Evolutionary conservation across 2,888 invertebrate species (phyloP), one percentile per base, ranked within the genome.

Genomic region (Archaeoteleia sp.): DNA sequence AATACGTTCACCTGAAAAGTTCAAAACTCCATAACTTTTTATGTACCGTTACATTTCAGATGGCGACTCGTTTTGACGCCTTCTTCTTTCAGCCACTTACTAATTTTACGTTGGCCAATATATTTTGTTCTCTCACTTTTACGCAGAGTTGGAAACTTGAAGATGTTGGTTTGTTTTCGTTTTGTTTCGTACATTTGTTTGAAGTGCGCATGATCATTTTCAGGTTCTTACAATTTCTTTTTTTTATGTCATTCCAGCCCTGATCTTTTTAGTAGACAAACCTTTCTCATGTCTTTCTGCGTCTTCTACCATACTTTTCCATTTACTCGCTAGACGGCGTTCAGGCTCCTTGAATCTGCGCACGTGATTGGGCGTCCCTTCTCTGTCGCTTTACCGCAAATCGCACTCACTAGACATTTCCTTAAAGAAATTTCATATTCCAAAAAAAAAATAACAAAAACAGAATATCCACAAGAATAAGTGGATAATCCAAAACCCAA

Each of bases 281-380:
- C n/a, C n/a, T n/a, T n/a, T n/a, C n/a, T n/a, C n/a, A n/a, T n/a
- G n/a, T n/a, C n/a, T n/a, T n/a, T n/a, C n/a, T n/a, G n/a, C n/a
- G n/a, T n/a, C n/a, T n/a, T 9, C 10, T 30, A 1, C 30, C 2
- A 3, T 2, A 10, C 6, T 10, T 30, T 9, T 6, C 30, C n/a
- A 3, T 35, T 78, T 73, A 66, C 81, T 83, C 82, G 83, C 81
- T 85, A 80, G 82, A 82, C 81, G 77, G 78, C 75, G 76, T 78
- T 75, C 73, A 71, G 76, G 76, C 71, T 77, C 75, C 71, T 79
- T 75, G 57, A 77, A 76, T 78, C 75, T 74, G 79, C 79, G 83
- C 83, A 84, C 83, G 84, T 84, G 77, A 82, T 80, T 85, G 82
- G 83, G 84, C 83, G 84, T 85, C 83, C 83, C 83, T 82, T 84